Evolutionary conservation across 2,797 vertebrate species (phyloP), one percentile per base, ranked within the genome.

Genomic region (Oreochromis grahami): DNA sequence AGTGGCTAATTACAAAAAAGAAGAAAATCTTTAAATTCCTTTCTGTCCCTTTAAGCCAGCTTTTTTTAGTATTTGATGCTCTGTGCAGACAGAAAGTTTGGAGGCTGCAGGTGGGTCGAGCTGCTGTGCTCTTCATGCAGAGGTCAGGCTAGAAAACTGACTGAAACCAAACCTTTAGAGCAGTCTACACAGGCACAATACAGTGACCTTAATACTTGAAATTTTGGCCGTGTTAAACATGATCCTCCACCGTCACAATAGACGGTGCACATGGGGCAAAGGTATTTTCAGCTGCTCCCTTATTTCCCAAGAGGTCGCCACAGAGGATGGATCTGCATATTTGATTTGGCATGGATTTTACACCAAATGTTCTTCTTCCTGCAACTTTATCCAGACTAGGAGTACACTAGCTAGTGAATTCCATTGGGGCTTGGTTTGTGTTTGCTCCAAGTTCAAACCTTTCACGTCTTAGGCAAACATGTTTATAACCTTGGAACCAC

Each of bases 31-130:
- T 58, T 19, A 58, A 58, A 32, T 58, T 32, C 17, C 32, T n/a
- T 60, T 60, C n/a, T 19, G 58, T 36, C 17, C 32, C 32, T 60
- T 36, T 36, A 60, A 60, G 58, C 8, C 36, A 43, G n/a, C 36
- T 68, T 68, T 6, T 0, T 41, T 43, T 41, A 3, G 0, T 63
- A 68, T 21, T 68, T 24, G 0, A 0, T 68, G 38, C 63, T 68
- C 63, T 10, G 8, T 43, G 13, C 0, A 43, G 38, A 43, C 38
- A 43, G 38, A 43, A 70, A 24, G 21, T 70, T 70, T 43, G 21
- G 21, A 68, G 32, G 58, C 36, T 43, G 63, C 63, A 43, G 36
- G 21, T 24, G 63, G 38, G 38, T 43, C 7, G n/a, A 15, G n/a
- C 8, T 68, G 36, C 63, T 68, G 63, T 26, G 38, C 7, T 68